Evolutionary conservation across 1,140 invertebrate genomes (phyloP), one percentile per base, ranked within the genome.

Genomic region (Laodelphax striatellus): DNA sequence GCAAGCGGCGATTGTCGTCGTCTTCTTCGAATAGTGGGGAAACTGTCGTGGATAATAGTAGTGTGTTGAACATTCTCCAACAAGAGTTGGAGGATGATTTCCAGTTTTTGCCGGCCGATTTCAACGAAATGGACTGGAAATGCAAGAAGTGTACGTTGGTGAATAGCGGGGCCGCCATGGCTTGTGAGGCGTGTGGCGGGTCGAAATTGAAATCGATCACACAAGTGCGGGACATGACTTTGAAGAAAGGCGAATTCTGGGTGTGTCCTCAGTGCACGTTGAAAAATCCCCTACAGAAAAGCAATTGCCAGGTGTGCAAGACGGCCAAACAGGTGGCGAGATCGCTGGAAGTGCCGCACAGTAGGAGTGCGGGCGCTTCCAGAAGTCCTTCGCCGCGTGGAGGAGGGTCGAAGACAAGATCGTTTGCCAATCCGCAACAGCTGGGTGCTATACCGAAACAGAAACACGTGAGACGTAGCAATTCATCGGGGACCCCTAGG

Each of bases 111-210:
- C 69, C 76, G 55, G 71, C 71, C 68, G 70, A 68, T 14, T 42
- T 16, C n/a, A 22, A 55, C 11, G 53, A 64, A 22, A 43, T 52
- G 55, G 79, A 81, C 16, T 94, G 92, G 91, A 86, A 87, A 5
- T 94, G 92, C 70, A 83, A 84, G 63, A 91, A 91, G 68, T 94
- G 91, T 71, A 94, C 91, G 1, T 76, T 94, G 50, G 78, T 92
- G 3, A 94, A 94, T 74, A 79, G 82, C 19, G 77, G 78, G 0
- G 74, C 77, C 19, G 79, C 81, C 8, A 77, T 81, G 55, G 83
- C 82, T 0, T 94, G 92, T 69, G 83, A 85, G 8, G 89, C 87
- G 0, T 94, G 91, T 73, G 88, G 88, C 21, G 88, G 87, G 14
- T 89, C 88, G 0, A 85, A 88, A 67, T 73, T 87, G 5, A 79